Evolutionary conservation across 2,888 invertebrate genomes (phyloP).

Genomic region (Ennomos fuscantarius): DNA sequence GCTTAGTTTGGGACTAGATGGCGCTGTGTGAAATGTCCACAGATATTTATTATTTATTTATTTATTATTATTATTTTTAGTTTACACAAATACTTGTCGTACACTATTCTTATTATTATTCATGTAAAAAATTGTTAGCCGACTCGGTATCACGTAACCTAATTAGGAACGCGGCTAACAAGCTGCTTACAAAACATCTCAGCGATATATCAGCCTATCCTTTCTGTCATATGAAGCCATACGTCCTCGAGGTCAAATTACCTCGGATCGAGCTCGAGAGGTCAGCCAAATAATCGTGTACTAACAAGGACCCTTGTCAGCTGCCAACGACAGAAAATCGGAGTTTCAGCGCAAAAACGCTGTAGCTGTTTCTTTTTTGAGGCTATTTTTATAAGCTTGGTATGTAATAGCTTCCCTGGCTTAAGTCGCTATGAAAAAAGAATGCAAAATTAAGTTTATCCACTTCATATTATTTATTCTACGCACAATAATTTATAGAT

Average conservation of each 20-base stretch:
- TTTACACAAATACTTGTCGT: too few species aligned
- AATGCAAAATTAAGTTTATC: too few species aligned
- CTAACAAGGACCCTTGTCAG: constrained; percentile 73
- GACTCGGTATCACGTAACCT: background rate
- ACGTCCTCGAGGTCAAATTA: constrained; percentile 44
- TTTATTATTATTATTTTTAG: too few species aligned
- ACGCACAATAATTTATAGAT: too few species aligned
- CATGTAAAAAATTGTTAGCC: too few species aligned
- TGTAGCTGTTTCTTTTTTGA: constrained; percentile 10
- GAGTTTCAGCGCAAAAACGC: constrained; percentile 46
- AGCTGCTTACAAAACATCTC: constrained; percentile 1
- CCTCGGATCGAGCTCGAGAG: constrained; percentile 55
- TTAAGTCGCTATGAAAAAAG: too few species aligned
- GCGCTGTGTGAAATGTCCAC: too few species aligned
- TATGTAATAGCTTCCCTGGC: too few species aligned
- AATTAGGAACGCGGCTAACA: constrained; percentile 16
- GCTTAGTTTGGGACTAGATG: too few species aligned
- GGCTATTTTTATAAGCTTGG: background rate
- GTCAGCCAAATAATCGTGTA: constrained; percentile 66
- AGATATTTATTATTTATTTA: too few species aligned
- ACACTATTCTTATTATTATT: too few species aligned
- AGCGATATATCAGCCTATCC: constrained; percentile 27
- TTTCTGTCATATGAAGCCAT: constrained; percentile 30
- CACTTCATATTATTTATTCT: too few species aligned
- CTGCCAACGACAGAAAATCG: constrained; percentile 61